Base-by-base conservation (phyloP, 1,140 invertebrate genomes). In the Scaptomyza graminum region DNA sequence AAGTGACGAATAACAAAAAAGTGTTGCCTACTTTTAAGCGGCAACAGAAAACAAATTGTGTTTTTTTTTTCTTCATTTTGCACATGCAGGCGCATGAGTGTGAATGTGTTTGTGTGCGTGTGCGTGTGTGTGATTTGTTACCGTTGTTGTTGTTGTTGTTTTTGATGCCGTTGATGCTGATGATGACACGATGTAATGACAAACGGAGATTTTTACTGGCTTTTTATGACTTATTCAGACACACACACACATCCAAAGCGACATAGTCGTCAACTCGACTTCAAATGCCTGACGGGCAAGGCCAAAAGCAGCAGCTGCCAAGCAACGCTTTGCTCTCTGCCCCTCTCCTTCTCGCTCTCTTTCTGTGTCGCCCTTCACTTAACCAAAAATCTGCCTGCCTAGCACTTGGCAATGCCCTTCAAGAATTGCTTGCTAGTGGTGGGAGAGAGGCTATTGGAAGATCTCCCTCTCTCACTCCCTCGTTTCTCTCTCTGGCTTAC, bases 141-240 rank as follows among this genome's bases (percentile, higher is more conserved):
- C n/a, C n/a, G n/a, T n/a, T n/a, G 25, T 41, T 56, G 51, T 37
- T 56, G 54, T 28, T 54, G 56, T 39, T 57, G 62, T 22, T 16
- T 47, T 37, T 56, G 47, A 28, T 54, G 56, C 34, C 52, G 62
- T 22, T 16, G 55, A 22, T 49, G 51, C 34, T 67, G 56, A 54
- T 64, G 52, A 77, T 69, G 74, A 76, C 69, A 74, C 72, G 70
- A 67, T 72, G 69, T 72, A 80, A 81, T 81, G 79, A 76, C 74
- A 76, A 73, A 80, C 79, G 69, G 61, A 74, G 68, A 80, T 82
- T 76, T 80, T 69, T 79, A 80, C 70, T 79, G 65, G 55, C 60
- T 66, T 76, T 73, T 81, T 77, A 79, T 73, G 74, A 68, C 74
- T 69, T 76, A 69, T 64, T 51, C 64, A 65, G 68, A 73, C 67